Conservation (phyloP, 1,140 invertebrate species). For the Hesperophylax magnus region DNA sequence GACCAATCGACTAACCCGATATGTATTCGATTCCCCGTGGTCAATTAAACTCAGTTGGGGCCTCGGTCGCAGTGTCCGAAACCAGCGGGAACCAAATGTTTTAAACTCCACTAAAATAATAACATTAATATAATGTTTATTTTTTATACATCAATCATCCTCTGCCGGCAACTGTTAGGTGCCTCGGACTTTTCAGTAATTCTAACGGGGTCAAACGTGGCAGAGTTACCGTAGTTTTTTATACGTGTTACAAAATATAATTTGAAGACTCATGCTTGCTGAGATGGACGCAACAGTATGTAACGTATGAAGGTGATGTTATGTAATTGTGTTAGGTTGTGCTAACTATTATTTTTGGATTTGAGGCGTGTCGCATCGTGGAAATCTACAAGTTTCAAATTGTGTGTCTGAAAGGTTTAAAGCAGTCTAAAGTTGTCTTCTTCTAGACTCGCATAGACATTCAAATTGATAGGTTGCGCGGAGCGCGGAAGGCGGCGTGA, state of each 20-base stretch:
- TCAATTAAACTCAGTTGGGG: not conserved
- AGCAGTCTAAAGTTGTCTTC: too few species aligned
- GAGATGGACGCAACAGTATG: too few species aligned
- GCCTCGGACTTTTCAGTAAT: not conserved
- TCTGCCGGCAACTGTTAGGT: not conserved
- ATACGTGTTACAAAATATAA: not conserved
- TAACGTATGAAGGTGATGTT: too few species aligned
- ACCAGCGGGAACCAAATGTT: not conserved
- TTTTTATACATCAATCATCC: constrained; percentile 17
- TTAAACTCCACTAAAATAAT: constrained; percentile 8
- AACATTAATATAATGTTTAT: not conserved
- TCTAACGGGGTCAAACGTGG: not conserved
- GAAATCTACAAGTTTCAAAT: too few species aligned
- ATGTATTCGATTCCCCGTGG: not conserved
- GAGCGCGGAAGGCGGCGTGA: too few species aligned
- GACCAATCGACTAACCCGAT: not conserved
- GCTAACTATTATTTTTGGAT: too few species aligned
- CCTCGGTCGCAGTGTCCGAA: not conserved
- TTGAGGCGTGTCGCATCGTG: too few species aligned
- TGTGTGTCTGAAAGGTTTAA: too few species aligned
- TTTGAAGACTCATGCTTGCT: too few species aligned
- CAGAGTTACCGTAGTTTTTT: not conserved
- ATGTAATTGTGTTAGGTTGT: too few species aligned
- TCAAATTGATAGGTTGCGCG: too few species aligned
- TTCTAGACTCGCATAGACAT: too few species aligned